Evolutionary conservation across 2,113 vertebrate genomes (phyloP), one percentile per base, ranked within the genome.

Genomic region (Osmerus mordax): DNA sequence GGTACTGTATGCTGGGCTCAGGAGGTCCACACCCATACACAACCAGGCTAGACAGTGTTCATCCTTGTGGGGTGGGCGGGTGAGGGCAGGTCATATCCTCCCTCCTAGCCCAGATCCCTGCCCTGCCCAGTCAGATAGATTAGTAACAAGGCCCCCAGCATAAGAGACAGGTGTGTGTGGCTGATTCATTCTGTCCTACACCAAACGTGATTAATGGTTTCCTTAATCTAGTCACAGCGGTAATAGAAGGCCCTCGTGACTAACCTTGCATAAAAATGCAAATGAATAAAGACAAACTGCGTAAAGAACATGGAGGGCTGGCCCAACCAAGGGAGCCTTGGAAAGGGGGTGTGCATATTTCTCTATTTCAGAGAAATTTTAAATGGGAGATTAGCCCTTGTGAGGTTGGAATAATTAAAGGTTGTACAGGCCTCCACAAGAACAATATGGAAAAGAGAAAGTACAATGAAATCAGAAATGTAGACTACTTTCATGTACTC

Each of bases 211-310:
- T 91, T 90, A 88, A 91, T 91, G 85, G 85, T 88, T 89, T 89
- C 87, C 83, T 83, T 90, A 90, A 91, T 90, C 81, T 90, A 84
- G 89, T 92, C 82, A 78, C 70, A 71, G 78, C 85, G 81, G 80
- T 83, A 89, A 91, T 83, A 87, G 79, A 87, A 89, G 84, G 86
- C 87, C 88, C 81, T 77, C 79, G 76, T 76, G 76, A 84, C 85
- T 89, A 91, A 90, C 86, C 86, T 91, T 90, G 87, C 89, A 89
- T 90, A 90, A 91, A 90, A 91, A 92, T 91, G 91, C 88, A 88
- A 91, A 91, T 90, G 84, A 86, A 82, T 78, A 81, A 77, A 85
- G 81, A 90, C 83, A 87, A 85, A 87, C 71, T 81, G 76, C 29
- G 18, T 74, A 74, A 86, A 84, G 86, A 88, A 85, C 73, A 87